Base-by-base conservation (phyloP, 2,113 vertebrate species). In the Rhabdomys dilectus region DNA sequence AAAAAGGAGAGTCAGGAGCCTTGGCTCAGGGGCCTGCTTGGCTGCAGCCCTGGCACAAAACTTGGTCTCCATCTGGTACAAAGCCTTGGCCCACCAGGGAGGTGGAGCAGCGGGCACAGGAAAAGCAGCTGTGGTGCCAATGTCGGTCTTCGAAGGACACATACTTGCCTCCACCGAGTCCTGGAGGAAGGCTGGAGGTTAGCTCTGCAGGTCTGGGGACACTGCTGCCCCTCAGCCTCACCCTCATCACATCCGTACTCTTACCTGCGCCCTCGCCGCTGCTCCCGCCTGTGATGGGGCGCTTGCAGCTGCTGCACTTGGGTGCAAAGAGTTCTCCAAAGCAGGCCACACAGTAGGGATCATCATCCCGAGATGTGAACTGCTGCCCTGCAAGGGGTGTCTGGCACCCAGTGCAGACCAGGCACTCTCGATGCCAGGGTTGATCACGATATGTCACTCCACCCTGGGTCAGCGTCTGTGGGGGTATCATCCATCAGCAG, bases 391-490 rank as follows among this genome's bases (percentile, higher is more conserved):
- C 99, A 98, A 99, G 98, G 98, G 99, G 99, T 0, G 98, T 98
- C 98, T 99, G 99, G 98, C 99, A 99, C 98, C 99, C 99, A 0
- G 99, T 99, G 98, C 99, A 99, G 97, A 99, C 99, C 82, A 99
- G 99, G 98, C 99, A 99, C 98, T 99, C 99, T 98, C 99, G 99
- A 98, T 99, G 99, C 99, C 99, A 99, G 0, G 99, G 99, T 98
- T 99, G 99, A 0, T 99, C 99, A 51, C 99, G 99, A 97, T 99
- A 99, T 72, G 99, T 99, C 98, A 99, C 99, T 2, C 99, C 99
- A 34, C 99, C 99, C 99, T 99, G 99, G 88, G 99, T 99, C 99
- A 99, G 99, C 87, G 99, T 99, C 99, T 99, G 98, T 0, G 9
- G 95, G 75, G 89, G 94, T 76, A 98, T 95, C 88, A 86, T 48